Evolutionary conservation across 2,888 invertebrate species (phyloP), one percentile per base, ranked within the genome.

Genomic region (Urechis unicinctus): DNA sequence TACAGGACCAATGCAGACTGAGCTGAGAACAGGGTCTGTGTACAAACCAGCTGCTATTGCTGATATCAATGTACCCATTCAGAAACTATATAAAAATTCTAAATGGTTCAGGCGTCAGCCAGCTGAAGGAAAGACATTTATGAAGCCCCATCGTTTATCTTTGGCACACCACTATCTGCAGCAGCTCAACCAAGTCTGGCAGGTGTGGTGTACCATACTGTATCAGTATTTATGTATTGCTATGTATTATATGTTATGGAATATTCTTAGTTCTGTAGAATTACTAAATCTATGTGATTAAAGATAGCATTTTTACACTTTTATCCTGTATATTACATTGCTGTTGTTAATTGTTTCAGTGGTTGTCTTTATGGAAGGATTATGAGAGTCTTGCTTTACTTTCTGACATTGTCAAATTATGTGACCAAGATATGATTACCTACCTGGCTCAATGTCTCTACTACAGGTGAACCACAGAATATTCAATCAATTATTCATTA

Each of bases 361-460:
- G 72, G 73, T 59, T 72, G 59, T 54, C 54, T 2, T 56, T 63
- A 36, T 73, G 72, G 74, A 66, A 71, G 50, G 69, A 70, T 25
- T 67, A 64, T 64, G 74, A 74, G 59, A 67, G 66, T 51, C 65
- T 73, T 25, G 63, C 60, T 2, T 53, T 73, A 29, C 54, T 73
- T 24, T 66, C 66, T 36, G 70, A 69, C 48, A 53, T 73, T 13
- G 56, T 72, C 28, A 72, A 72, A 53, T 50, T 69, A 30, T 68
- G 70, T 55, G 56, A 56, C 6, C 53, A 66, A 21, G 68, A 67
- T 26, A 63, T 71, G 17, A 59, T 73, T 4, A 69, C 64, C 59
- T 64, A 66, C 41, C 53, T 73, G 21, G 63, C 66, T 36, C 62
- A 65, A 25, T 68, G 73, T 57, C 64, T 73, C 26, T 57, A 61